Percentiles rank a stretch among this genome's conserved stretches.
Conservation (phyloP, 2,113 vertebrate genomes). For the Cathartes aura region DNA sequence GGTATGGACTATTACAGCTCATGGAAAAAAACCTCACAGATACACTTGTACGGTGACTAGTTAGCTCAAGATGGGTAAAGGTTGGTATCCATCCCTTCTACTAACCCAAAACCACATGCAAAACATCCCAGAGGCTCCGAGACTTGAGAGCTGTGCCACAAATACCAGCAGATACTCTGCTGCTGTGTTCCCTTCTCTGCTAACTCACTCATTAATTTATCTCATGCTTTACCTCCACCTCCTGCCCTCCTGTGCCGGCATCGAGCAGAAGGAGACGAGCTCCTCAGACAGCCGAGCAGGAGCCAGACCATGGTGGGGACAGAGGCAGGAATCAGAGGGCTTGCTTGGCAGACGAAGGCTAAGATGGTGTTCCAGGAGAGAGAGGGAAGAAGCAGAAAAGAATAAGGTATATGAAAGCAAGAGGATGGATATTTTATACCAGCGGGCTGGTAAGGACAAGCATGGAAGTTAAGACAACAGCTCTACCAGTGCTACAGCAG, state of each 20-base stretch:
- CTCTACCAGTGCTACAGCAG: neutral
- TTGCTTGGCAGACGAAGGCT: neutral
- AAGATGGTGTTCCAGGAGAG: neutral
- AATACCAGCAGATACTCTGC: neutral
- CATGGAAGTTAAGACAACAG: neutral
- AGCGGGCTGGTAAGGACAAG: neutral
- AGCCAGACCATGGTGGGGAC: neutral
- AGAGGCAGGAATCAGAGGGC: neutral
- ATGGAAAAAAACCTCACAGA: neutral
- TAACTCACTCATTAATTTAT: neutral
- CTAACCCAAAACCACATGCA: neutral
- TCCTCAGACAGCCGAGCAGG: neutral
- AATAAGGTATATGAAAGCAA: neutral
- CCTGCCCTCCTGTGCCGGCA: neutral
- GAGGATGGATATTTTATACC: neutral
- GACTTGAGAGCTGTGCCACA: neutral
- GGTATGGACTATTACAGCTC: accelerated
- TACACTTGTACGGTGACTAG: neutral
- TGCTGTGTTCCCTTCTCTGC: neutral
- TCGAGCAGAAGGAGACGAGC: neutral
- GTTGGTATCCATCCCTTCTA: neutral
- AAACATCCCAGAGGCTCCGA: neutral
- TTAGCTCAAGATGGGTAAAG: neutral
- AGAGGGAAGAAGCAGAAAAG: neutral
- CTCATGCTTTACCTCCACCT: neutral